Evolutionary conservation across 2,888 invertebrate species (phyloP), one percentile per base, ranked within the genome.

Genomic region (Pogonocherus hispidulus): DNA sequence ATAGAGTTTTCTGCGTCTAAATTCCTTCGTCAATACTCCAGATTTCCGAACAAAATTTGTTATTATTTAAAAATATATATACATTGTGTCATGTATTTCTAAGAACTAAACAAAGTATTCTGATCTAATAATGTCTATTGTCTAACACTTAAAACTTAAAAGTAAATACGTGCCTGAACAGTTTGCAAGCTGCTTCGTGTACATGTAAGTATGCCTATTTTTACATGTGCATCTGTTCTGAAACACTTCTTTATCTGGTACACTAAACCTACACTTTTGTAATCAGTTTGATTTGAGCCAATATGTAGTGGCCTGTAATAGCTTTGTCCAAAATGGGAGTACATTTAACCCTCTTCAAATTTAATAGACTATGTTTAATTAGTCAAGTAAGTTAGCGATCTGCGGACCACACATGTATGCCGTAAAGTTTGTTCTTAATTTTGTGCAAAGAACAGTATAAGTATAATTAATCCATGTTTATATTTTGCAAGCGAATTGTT

Each of bases 201-300:
- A 35, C 8, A 18, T 54, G 49, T 67, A 44, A 62, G 67, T 55
- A 49, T 59, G 60, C 55, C 67, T 67, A 67, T 67, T 67, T 63
- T 60, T 67, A 67, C 14, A 49, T 9, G 49, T n/a, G 55, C 67
- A 62, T 67, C 60, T 67, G 67, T 62, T 56, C 11, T 44, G 20
- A 67, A 56, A 44, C 55, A 63, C 55, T 47, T 66, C 46, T 22
- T 60, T 66, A 66, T 66, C 60, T 47, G 55, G 49, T 37, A 63
- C 16, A 60, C 62, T 9, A 56, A 37, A 62, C 52, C 22, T 35
- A 60, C 52, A 66, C 44, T 66, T 54, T 54, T 60, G 54, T 62
- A 60, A 66, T 66, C 66, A 46, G 47, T 16, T 60, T 66, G 52
- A 66, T 60, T 66, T 54, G 22, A 23, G 14, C 22, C 27, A 56